These are phyloP conservation scores for Fringilla coelebs DNA, from an alignment of 2,797 vertebrate genomes.

Conservation along the genomic window DNA sequence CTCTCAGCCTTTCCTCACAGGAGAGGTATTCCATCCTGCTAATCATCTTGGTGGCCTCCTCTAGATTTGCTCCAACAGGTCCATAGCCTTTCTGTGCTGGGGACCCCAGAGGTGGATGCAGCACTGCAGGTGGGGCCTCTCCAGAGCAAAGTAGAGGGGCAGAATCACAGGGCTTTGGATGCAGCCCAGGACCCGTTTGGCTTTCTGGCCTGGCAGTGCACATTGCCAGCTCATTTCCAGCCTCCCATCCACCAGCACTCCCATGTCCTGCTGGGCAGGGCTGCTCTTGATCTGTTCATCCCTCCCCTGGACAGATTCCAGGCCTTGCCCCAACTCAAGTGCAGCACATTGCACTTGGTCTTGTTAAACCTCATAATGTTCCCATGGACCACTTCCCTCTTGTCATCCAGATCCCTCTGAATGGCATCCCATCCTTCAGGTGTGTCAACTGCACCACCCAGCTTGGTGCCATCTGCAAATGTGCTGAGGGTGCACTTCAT, in stretches of 20 bases:
- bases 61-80: neutral
- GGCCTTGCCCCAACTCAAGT: neutral
- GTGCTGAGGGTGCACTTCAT: neutral
- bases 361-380: neutral
- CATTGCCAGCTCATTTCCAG: neutral
- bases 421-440: neutral
- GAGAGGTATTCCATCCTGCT: neutral
- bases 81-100: neutral
- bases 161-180: neutral
- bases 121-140: neutral
- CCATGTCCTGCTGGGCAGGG: neutral
- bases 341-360: neutral
- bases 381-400: neutral
- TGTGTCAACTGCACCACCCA: neutral
- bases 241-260: neutral
- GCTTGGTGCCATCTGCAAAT: neutral
- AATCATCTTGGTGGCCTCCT: neutral
- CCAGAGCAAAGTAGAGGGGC: neutral
- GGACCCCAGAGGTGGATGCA: neutral
- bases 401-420: neutral
- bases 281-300: neutral
- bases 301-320: too few relatives aligned
- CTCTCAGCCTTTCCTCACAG: neutral
- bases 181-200: accelerated
- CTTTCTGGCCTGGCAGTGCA: neutral